These are phyloP conservation scores for Mus caroli DNA, from an alignment of 2,797 vertebrate genomes.

Conservation along the genomic window DNA sequence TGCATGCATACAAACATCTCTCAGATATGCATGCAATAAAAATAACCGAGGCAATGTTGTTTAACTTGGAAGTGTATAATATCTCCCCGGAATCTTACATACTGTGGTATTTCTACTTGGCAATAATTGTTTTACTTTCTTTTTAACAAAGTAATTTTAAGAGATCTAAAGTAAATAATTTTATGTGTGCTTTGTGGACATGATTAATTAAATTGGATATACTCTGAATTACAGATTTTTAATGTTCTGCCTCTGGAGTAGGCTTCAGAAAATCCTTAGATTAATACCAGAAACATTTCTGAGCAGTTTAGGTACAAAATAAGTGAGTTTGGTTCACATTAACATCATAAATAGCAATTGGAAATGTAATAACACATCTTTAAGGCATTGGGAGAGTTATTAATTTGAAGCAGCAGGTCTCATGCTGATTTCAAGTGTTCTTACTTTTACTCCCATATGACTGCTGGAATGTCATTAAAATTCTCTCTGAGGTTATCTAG, in stretches of 20 bases:
- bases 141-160: constrained; percentile 13
- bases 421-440: background rate
- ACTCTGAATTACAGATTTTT: background rate
- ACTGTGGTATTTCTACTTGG: background rate
- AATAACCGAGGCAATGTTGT: background rate
- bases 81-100: background rate
- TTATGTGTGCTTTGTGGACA: background rate
- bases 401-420: constrained; percentile 1
- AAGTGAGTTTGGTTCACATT: background rate
- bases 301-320: background rate
- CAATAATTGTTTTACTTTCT: background rate
- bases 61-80: constrained; percentile 34
- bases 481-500: background rate
- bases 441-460: background rate
- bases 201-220: background rate
- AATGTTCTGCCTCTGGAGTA: background rate
- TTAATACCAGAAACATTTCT: constrained; percentile 1
- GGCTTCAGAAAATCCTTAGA: background rate
- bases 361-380: background rate
- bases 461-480: background rate
- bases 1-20: background rate
- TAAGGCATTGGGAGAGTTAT: background rate
- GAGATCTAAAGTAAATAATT: background rate
- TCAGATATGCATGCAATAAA: constrained; percentile 15
- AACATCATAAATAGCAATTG: background rate